phyloP scores from a whole-genome alignment of 1,140 invertebrate species.

The Octopus sinensis region DNA sequence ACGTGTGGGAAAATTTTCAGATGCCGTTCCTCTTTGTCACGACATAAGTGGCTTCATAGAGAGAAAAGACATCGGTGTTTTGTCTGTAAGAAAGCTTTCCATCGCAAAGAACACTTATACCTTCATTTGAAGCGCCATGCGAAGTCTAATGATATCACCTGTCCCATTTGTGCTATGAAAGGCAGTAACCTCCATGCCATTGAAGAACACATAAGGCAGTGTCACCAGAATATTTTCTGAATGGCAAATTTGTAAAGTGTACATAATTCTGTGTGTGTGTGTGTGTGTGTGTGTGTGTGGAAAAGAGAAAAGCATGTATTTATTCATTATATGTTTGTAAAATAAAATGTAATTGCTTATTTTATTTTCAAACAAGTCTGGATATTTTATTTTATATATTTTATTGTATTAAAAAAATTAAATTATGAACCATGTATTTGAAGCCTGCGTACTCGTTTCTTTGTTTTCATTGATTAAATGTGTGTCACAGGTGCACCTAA shows the following conservation, averaged over 20 bases:
- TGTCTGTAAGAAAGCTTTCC: constrained; percentile 25
- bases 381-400: no score
- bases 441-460: no score
- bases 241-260: not conserved
- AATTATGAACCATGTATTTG: no score
- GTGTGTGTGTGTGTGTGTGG: no score
- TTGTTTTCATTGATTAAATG: no score
- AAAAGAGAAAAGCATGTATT: no score
- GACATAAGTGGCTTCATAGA: constrained; percentile 25
- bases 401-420: no score
- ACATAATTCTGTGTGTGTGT: no score
- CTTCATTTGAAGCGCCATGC: constrained; percentile 23
- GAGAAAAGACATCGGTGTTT: constrained; percentile 25
- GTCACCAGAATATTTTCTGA: not conserved
- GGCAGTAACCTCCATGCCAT: not conserved
- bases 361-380: no score
- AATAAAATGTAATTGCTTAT: no score
- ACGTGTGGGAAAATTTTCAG: not conserved
- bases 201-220: constrained; percentile 11
- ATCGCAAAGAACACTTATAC: constrained; percentile 25
- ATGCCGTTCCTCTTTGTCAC: constrained; percentile 21
- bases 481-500: no score
- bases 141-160: constrained; percentile 14
- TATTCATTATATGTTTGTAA: no score
- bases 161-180: constrained; percentile 8